These are phyloP conservation scores for Rhinogobio ventralis DNA, from an alignment of 2,797 vertebrate genomes.

Conservation along the genomic window DNA sequence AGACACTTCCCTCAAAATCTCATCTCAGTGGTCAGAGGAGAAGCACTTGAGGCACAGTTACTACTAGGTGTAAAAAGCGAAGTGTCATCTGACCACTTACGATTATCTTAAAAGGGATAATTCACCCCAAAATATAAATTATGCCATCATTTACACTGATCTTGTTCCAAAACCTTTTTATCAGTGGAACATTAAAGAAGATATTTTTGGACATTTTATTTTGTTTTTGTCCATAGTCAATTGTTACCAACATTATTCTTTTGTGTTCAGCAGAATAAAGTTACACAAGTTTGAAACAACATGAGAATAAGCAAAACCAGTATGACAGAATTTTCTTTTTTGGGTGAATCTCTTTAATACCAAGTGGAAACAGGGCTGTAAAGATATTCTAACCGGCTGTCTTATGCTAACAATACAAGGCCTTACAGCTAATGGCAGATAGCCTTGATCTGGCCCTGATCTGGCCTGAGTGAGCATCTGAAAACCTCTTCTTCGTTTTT, in stretches of 20 bases:
- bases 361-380: neutral
- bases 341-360: neutral
- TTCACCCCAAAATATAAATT: neutral
- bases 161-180: neutral
- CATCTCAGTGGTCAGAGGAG: too few relatives aligned
- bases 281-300: neutral
- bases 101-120: neutral
- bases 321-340: neutral
- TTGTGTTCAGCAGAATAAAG: neutral
- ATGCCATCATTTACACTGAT: neutral
- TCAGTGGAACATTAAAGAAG: neutral
- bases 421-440: neutral
- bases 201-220: neutral
- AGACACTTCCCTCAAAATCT: neutral
- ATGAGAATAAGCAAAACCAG: neutral
- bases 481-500: constrained; percentile 38
- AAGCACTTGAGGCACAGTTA: too few relatives aligned
- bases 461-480: neutral
- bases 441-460: constrained; percentile 22
- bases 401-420: neutral
- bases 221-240: neutral
- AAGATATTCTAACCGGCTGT: neutral
- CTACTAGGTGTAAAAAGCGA: neutral
- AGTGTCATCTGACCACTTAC: neutral
- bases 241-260: neutral